A percentile compares a stretch with the other conserved stretches of the same genome.
Conservation (phyloP, 1,140 invertebrate species). For the Asbolus verrucosus region DNA sequence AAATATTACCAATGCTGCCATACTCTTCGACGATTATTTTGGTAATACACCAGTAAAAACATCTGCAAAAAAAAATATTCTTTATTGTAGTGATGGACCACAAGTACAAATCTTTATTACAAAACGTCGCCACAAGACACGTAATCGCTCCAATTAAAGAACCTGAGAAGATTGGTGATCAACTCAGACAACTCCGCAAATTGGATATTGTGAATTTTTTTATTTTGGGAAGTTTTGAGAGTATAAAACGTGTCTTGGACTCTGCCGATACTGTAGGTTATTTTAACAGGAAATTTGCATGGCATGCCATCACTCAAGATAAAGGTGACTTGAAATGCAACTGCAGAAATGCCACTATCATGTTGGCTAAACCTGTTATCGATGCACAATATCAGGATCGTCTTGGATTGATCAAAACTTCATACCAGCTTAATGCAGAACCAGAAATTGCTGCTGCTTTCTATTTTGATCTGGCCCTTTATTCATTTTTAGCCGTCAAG, state of each 20-base stretch:
- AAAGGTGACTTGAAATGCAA: constrained; percentile 76
- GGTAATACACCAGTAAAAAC: constrained; percentile 71
- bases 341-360: constrained; percentile 77
- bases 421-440: constrained; percentile 76
- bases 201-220: constrained; percentile 92
- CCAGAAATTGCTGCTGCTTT: constrained; percentile 83
- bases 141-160: constrained; percentile 78
- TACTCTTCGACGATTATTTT: constrained; percentile 89
- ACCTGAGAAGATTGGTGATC: constrained; percentile 69
- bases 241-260: constrained; percentile 77
- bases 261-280: constrained; percentile 57
- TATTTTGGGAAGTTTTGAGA: constrained; percentile 77
- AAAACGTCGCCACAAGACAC: constrained; percentile 89
- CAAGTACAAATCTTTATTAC: constrained; percentile 89
- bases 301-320: constrained; percentile 77
- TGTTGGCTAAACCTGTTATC: constrained; percentile 74
- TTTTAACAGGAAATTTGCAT: constrained; percentile 70
- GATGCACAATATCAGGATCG: constrained; percentile 72
- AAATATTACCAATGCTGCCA: constrained; percentile 91
- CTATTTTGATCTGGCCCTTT: constrained; percentile 84
- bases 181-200: constrained; percentile 79
- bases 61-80: too few relatives aligned
- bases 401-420: constrained; percentile 74
- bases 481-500: constrained; percentile 81
- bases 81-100: constrained; percentile 83